Percentiles rank a stretch among this genome's conserved stretches.
Evolutionary conservation across 2,113 vertebrate genomes (phyloP).

Genomic region (Serinus canaria): DNA sequence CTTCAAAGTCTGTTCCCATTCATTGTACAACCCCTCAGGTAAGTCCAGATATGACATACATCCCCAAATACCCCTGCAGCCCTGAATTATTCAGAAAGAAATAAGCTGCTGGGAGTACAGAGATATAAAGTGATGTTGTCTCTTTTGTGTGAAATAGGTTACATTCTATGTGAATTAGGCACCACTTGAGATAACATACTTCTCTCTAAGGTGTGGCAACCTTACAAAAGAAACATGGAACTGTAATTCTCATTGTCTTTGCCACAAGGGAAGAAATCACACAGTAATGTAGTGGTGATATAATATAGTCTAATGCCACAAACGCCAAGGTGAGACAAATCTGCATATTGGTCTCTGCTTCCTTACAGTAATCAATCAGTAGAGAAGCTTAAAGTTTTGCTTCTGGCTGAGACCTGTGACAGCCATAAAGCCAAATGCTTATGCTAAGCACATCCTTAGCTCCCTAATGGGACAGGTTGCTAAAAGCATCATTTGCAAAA

Average conservation of each 20-base stretch:
- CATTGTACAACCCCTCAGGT: background rate
- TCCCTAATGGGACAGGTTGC: background rate
- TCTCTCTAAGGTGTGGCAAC: background rate
- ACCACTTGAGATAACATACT: background rate
- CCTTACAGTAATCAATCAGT: background rate
- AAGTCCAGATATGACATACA: background rate
- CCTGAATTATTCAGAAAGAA: background rate
- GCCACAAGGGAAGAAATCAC: background rate
- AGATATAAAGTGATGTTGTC: background rate
- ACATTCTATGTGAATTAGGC: background rate
- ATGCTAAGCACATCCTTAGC: background rate
- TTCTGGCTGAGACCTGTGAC: background rate
- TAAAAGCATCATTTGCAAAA: background rate
- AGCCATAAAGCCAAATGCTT: background rate
- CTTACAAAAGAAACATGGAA: background rate
- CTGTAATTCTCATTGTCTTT: background rate
- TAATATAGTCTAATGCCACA: background rate
- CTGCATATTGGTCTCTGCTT: background rate
- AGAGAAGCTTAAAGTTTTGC: background rate
- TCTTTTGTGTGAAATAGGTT: background rate
- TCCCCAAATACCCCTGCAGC: background rate
- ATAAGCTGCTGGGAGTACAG: background rate
- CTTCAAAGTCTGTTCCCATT: background rate
- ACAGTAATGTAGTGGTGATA: background rate
- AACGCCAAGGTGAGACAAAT: background rate